These are phyloP conservation scores for Salmo trutta DNA, from an alignment of 2,797 vertebrate genomes.

Conservation along the genomic window DNA sequence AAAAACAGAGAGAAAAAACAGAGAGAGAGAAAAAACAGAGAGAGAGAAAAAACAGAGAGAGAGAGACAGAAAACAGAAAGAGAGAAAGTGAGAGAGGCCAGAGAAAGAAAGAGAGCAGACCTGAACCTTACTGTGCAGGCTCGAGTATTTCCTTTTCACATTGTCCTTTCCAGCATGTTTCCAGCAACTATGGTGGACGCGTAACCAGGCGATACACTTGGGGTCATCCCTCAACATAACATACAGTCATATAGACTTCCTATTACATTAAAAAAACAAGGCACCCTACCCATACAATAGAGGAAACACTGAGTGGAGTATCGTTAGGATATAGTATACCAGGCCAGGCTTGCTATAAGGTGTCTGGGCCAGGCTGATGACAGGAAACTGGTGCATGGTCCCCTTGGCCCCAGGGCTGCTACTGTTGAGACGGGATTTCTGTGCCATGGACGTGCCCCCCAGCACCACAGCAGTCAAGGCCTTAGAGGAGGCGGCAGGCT, in stretches of 20 bases:
- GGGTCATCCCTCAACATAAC: too few relatives aligned
- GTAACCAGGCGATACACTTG: too few relatives aligned
- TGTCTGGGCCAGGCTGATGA: constrained; percentile 87
- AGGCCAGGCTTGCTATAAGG: constrained; percentile 81
- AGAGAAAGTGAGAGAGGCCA: constrained; percentile 15
- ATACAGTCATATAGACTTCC: too few relatives aligned
- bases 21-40: too few relatives aligned
- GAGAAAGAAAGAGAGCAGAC: neutral
- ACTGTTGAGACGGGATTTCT: constrained; percentile 74
- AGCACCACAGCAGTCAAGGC: constrained; percentile 84
- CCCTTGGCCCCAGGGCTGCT: constrained; percentile 70
- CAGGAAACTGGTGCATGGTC: constrained; percentile 81
- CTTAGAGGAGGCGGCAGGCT: constrained; percentile 77
- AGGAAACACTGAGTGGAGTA: neutral
- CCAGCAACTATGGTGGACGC: too few relatives aligned
- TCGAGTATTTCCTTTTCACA: too few relatives aligned
- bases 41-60: neutral
- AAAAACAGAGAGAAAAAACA: neutral
- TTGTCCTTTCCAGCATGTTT: too few relatives aligned
- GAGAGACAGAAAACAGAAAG: neutral
- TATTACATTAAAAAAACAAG: neutral
- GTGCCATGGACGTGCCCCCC: constrained; percentile 67
- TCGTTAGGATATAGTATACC: constrained; percentile 64
- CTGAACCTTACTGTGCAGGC: neutral
- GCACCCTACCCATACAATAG: neutral